phyloP scores from a whole-genome alignment of 2,113 vertebrate species.

The Mirounga angustirostris region DNA sequence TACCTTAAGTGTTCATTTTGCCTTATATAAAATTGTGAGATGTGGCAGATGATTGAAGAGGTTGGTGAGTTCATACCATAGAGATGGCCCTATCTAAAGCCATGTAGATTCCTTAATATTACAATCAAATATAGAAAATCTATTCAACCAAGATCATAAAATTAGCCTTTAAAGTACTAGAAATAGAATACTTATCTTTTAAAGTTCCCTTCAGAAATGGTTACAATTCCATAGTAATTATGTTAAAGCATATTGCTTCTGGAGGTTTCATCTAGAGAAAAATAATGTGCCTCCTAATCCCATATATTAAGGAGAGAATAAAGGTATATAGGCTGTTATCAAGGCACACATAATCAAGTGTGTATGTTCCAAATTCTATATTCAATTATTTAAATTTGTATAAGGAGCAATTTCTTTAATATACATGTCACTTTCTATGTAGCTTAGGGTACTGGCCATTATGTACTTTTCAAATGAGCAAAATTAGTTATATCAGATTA shows the following conservation, averaged over 20 bases:
- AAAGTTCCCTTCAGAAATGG: not conserved
- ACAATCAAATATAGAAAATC: not conserved
- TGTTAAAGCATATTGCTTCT: not conserved
- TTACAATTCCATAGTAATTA: not conserved
- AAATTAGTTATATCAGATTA: conserved; percentile 35
- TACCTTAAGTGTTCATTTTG: not conserved
- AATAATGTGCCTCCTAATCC: not conserved
- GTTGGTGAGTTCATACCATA: not conserved
- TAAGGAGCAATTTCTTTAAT: not conserved
- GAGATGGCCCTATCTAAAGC: not conserved
- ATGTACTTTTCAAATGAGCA: not conserved
- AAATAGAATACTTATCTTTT: not conserved
- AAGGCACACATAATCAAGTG: not conserved
- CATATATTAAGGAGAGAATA: not conserved
- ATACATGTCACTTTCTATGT: not conserved
- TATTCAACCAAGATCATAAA: not conserved
- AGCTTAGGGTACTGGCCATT: not conserved
- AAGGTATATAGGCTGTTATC: not conserved
- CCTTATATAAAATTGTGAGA: not conserved
- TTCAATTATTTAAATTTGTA: conserved; percentile 5
- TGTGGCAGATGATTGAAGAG: not conserved
- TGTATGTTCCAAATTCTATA: not conserved
- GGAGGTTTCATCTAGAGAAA: conserved; percentile 8
- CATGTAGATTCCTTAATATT: not conserved
- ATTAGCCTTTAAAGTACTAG: not conserved